Percentiles rank a stretch among this genome's conserved stretches.
These are phyloP conservation scores for Pagrus major DNA, from an alignment of 2,113 vertebrate genomes.

Conservation along the genomic window DNA sequence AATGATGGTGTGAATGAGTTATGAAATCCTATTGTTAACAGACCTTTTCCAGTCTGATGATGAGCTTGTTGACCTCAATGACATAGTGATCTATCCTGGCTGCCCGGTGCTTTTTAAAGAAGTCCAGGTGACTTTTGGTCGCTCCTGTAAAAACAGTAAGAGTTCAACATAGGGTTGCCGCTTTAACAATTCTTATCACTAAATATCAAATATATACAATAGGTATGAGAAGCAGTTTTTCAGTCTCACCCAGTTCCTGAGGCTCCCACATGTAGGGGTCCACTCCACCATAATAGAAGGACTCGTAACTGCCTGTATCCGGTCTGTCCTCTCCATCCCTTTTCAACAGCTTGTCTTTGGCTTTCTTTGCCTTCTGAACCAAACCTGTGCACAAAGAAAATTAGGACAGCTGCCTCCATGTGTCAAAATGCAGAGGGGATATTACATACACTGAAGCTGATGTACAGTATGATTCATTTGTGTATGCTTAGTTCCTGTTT, in stretches of 20 bases:
- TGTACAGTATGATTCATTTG: not conserved
- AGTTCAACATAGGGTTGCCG: not conserved
- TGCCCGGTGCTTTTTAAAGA: constrained; percentile 95
- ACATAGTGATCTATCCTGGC: constrained; percentile 98
- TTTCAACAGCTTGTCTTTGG: constrained; percentile 95
- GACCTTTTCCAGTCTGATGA: constrained; percentile 98
- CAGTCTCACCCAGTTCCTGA: constrained; percentile 93
- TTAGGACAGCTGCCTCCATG: not conserved
- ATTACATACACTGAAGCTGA: not conserved
- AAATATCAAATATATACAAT: not conserved
- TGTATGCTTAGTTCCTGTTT: not conserved
- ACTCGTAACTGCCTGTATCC: constrained; percentile 90
- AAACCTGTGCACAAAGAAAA: constrained; percentile 82
- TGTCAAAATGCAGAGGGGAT: not conserved
- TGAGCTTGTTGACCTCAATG: constrained; percentile 97
- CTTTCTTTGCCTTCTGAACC: constrained; percentile 96
- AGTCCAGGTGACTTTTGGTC: constrained; percentile 90
- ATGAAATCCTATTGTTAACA: constrained; percentile 10
- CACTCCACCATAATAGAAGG: constrained; percentile 94
- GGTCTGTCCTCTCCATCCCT: constrained; percentile 90
- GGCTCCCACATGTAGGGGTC: constrained; percentile 99
- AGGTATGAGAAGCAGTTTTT: not conserved
- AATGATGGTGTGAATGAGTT: not conserved
- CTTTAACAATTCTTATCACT: not conserved
- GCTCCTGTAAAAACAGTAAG: constrained; percentile 81